phyloP scores from a whole-genome alignment of 2,113 vertebrate genomes.

The Mirza zaza region DNA sequence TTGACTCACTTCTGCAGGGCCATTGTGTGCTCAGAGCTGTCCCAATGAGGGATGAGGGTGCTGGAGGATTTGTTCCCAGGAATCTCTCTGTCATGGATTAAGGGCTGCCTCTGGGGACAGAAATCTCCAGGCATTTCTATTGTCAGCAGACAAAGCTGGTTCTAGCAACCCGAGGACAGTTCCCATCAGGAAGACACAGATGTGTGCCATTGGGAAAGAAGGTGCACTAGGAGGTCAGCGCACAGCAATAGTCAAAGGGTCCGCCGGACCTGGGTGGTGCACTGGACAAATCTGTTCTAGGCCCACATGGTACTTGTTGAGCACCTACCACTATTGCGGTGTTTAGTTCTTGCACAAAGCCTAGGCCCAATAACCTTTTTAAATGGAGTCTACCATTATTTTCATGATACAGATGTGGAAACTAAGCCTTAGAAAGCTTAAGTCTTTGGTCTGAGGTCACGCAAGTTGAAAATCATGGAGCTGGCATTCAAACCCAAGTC shows the following conservation, averaged over 20 bases:
- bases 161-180: neutral
- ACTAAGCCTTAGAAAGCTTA: neutral
- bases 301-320: neutral
- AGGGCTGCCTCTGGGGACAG: neutral
- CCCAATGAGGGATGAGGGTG: neutral
- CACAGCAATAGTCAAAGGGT: too few relatives aligned
- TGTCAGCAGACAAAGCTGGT: neutral
- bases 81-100: neutral
- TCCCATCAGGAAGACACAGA: neutral
- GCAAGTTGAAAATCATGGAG: neutral
- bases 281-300: neutral
- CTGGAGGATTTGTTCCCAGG: neutral
- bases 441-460: neutral
- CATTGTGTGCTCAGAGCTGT: neutral
- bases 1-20: neutral
- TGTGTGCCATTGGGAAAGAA: neutral
- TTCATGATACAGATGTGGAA: neutral
- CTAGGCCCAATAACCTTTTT: neutral
- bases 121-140: neutral
- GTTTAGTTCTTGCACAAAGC: neutral
- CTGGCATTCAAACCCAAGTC: neutral
- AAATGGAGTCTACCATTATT: neutral
- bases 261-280: too few relatives aligned
- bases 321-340: neutral
- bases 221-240: neutral